Percentiles rank a stretch among this genome's conserved stretches.
phyloP scores from a whole-genome alignment of 2,888 invertebrate genomes.

The Steromphala cineraria region DNA sequence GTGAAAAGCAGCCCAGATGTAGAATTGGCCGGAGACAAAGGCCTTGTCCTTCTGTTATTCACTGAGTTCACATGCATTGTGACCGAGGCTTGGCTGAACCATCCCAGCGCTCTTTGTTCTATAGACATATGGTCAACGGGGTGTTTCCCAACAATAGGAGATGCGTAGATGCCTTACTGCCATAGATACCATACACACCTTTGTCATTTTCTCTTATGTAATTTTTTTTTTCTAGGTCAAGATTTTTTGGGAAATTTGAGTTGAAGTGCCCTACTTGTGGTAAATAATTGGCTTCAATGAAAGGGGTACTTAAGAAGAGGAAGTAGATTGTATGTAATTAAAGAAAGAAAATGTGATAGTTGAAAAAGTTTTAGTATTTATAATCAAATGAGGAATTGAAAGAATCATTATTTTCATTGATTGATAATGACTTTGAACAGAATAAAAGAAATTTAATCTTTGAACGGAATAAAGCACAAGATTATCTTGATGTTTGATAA shows the following conservation, averaged over 20 bases:
- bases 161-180: conserved; percentile 8
- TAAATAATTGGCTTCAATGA: neutral
- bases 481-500: too few species aligned
- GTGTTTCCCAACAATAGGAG: neutral
- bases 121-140: conserved; percentile 18
- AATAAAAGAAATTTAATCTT: too few species aligned
- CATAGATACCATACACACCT: conserved; percentile 8
- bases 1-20: conserved; percentile 1
- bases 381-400: too few species aligned
- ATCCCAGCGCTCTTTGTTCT: neutral
- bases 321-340: too few species aligned
- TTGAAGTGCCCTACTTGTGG: neutral
- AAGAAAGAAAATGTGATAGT: too few species aligned
- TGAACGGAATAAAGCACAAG: too few species aligned
- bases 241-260: neutral
- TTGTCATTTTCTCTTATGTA: conserved; percentile 4
- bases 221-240: conserved; percentile 19
- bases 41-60: neutral
- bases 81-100: neutral
- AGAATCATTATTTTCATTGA: too few species aligned
- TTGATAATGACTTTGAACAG: too few species aligned
- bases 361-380: too few species aligned
- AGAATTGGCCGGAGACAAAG: conserved; percentile 4
- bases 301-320: neutral
- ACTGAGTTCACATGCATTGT: conserved; percentile 3